Evolutionary conservation across 2,797 vertebrate species (phyloP), one percentile per base, ranked within the genome.

Genomic region (Paguma larvata): DNA sequence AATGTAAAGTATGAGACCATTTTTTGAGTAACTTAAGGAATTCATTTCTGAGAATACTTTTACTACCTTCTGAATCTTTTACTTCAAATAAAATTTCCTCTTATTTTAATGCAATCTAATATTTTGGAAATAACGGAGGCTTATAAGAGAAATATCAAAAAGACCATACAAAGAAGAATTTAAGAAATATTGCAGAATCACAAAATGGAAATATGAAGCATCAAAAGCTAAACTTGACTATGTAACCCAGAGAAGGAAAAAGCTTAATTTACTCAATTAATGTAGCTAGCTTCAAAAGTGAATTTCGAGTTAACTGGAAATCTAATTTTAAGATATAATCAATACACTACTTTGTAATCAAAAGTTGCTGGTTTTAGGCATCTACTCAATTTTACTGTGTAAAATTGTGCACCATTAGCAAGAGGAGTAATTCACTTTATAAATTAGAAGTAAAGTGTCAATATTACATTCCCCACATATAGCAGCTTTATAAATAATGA

Each of bases 271-370:
- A 93, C 21, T 16, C 72, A 77, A 91, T n/a, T 27, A 18, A 82
- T 56, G 38, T 18, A 4, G 68, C 44, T 46, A 77, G 13, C 53
- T 88, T 93, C 59, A 25, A 94, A 53, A 83, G 25, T 77, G 6
- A 83, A 3, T 94, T 89, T 86, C 25, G 78, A 72, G 25, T 78
- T 95, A 56, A 91, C 25, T 19, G 25, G 34, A 85, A 82, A 87
- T 38, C 25, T 73, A 44, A 73, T 93, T 13, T 53, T 63, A 85
- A 88, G 32, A 86, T 72, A 83, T 25, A 72, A 72, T 86, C 41
- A 85, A 44, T 62, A 88, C n/a, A 63, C 73, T 51, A 19, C 16
- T 30, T 25, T 63, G 16, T 80, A 75, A 93, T 67, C 15, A 79
- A 93, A 95, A 75, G 25, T 80, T 80, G 2, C 79, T 56, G 21